phyloP scores from a whole-genome alignment of 2,797 vertebrate species.

The Malurus splendens region DNA sequence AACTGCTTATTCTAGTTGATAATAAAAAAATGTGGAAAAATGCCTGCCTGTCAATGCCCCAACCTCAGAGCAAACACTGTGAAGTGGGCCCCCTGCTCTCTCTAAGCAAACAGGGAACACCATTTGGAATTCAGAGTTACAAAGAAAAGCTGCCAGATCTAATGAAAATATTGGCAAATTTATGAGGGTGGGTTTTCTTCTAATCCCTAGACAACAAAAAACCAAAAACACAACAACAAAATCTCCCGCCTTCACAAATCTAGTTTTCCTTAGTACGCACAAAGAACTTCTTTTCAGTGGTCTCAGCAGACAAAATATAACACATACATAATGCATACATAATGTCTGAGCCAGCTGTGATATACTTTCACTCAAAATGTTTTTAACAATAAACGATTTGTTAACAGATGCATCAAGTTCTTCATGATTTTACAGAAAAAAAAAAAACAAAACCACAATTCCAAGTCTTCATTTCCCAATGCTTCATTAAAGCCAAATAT shows the following conservation, averaged over 20 bases:
- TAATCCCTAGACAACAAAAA: neutral
- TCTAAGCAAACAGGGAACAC: slow-evolving; percentile 5
- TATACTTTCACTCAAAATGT: slow-evolving; percentile 15
- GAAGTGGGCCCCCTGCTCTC: slow-evolving; percentile 19
- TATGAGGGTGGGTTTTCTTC: neutral
- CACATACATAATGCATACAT: neutral
- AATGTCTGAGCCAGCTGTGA: slow-evolving; percentile 24
- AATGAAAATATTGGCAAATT: slow-evolving; percentile 34
- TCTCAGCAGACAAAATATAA: slow-evolving; percentile 19
- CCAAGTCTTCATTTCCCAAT: slow-evolving; percentile 4
- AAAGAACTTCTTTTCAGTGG: neutral
- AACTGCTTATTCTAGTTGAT: slow-evolving; percentile 57
- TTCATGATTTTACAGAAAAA: neutral
- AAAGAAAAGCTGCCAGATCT: slow-evolving; percentile 16
- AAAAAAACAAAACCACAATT: neutral
- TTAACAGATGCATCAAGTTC: slow-evolving; percentile 42
- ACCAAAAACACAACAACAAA: neutral
- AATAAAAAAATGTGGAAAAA: slow-evolving; percentile 46
- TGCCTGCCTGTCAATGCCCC: slow-evolving; percentile 35
- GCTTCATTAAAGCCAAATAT: slow-evolving; percentile 44
- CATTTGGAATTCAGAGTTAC: neutral
- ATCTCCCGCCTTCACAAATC: neutral
- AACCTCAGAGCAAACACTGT: slow-evolving; percentile 37
- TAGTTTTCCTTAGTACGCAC: neutral
- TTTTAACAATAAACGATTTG: slow-evolving; percentile 4